Base-by-base conservation (phyloP, 2,888 invertebrate genomes). In the Drosophila acutilabella region DNA sequence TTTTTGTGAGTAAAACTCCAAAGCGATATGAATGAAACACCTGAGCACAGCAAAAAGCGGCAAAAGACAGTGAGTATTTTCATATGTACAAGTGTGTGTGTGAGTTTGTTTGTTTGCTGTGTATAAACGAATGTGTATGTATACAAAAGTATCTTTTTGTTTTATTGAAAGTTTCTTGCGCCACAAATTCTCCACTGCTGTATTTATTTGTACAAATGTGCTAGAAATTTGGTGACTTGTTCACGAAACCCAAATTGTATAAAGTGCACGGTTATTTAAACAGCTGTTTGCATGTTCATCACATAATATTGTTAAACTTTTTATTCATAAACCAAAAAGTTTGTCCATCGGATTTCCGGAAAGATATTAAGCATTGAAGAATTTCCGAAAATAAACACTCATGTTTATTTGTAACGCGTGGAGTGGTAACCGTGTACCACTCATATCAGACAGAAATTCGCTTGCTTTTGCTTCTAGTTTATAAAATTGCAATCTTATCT, bases 11-110 rank as follows among this genome's bases (percentile, higher is more conserved):
- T 47, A 53, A 42, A 48, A 42, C 56, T 18, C n/a, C 47, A 41
- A 23, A 64, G 65, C 61, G 70, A 26, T 53, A 89, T 89, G 89
- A 87, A 83, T 72, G 90, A 89, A 72, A 72, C 74, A 74, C 89
- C 89, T 48, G 90, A 90, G 71, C 85, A 89, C 51, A 89, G 90
- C 71, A 89, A 90, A 86, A 89, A 89, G 65, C 83, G 91, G 56
- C 90, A 87, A 64, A 89, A 85, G 71, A 90, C 87, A 76, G 89
- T 89, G 69, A 80, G 90, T 82, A 50, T 23, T 14, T 45, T 18
- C 14, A 42, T 33, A 16, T 23, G 13, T 14, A 33, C n/a, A 11
- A 4, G n/a, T 23, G 5, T 3, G 4, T 47, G 18, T 5, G 36
- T 30, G 11, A 18, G 41, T n/a, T n/a, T 26, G 26, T 26, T 2